Evolutionary conservation across 2,888 invertebrate species (phyloP), one percentile per base, ranked within the genome.

Genomic region (Trichopria drosophilae): DNA sequence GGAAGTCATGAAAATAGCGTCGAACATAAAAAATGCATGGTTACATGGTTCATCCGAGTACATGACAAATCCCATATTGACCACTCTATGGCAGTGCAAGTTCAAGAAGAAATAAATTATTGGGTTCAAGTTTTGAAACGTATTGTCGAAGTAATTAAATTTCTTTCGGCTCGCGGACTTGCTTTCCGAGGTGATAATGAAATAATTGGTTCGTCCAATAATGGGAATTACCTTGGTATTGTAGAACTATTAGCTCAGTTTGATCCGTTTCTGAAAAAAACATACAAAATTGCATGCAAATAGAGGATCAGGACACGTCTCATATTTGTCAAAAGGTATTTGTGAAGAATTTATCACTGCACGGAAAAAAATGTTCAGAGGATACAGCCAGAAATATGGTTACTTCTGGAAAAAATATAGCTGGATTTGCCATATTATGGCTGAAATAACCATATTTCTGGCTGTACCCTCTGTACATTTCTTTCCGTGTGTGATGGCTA

Each of bases 301-400:
- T 51, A 52, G 56, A 56, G 63, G 68, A 57, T 55, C 53, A 12
- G 65, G 62, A 41, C 57, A 48, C 53, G 61, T 60, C 29, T 58
- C 41, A 49, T 66, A 68, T 51, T 48, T 65, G 26, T 63, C 61
- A 4, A 57, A 51, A 44, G 61, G 59, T 26, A 46, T 62, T 50
- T 65, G 64, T 48, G 63, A 69, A 46, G 62, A 69, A 39, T 60
- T 67, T 42, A 64, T 64, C 53, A n/a, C n/a, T n/a, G n/a, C n/a
- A n/a, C n/a, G n/a, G n/a, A n/a, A n/a, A n/a, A n/a, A n/a, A n/a
- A n/a, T n/a, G n/a, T n/a, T n/a, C n/a, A n/a, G n/a, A n/a, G n/a
- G n/a, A n/a, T n/a, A n/a, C n/a, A n/a, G n/a, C n/a, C n/a, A n/a
- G n/a, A n/a, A n/a, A n/a, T n/a, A n/a, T n/a, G n/a, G n/a, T n/a